These are phyloP conservation scores for Oscheius sp. DNA, from an alignment of 2,888 invertebrate genomes.

Conservation along the genomic window DNA sequence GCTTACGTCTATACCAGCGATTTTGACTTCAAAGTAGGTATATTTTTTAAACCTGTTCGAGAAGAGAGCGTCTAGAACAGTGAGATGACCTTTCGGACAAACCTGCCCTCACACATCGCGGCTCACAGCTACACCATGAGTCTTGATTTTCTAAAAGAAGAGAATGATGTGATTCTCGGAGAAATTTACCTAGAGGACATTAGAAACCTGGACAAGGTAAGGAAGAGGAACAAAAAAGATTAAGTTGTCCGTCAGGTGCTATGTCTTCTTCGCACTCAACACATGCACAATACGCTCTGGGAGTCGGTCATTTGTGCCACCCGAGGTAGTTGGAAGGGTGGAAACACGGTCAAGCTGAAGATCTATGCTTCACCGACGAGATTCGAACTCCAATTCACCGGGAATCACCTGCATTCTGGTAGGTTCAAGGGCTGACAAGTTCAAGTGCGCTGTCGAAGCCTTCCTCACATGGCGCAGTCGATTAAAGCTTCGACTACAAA, in stretches of 20 bases:
- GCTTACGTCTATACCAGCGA: constrained; percentile 44
- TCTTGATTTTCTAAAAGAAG: constrained; percentile 37
- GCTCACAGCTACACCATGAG: constrained; percentile 46
- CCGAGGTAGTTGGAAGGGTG: constrained; percentile 24
- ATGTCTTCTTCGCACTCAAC: constrained; percentile 43
- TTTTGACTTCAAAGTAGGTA: constrained; percentile 33
- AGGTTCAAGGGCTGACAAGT: no score
- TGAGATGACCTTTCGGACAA: constrained; percentile 34
- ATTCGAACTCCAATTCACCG: constrained; percentile 42
- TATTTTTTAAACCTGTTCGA: not conserved
- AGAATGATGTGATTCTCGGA: constrained; percentile 45
- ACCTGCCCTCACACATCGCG: constrained; percentile 37
- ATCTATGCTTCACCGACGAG: constrained; percentile 16
- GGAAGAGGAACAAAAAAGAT: not conserved
- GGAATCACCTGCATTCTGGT: constrained; percentile 37
- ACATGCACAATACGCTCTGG: constrained; percentile 51
- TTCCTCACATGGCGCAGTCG: no score
- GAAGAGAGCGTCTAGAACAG: not conserved
- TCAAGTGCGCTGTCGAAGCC: no score
- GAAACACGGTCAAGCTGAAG: constrained; percentile 25
- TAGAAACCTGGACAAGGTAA: constrained; percentile 39
- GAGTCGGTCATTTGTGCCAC: constrained; percentile 50
- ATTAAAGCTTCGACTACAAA: no score
- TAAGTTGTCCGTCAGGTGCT: constrained; percentile 24
- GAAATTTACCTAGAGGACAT: constrained; percentile 50